Conservation (phyloP, 2,113 vertebrate genomes). For the Marcusenius ussheri region DNA sequence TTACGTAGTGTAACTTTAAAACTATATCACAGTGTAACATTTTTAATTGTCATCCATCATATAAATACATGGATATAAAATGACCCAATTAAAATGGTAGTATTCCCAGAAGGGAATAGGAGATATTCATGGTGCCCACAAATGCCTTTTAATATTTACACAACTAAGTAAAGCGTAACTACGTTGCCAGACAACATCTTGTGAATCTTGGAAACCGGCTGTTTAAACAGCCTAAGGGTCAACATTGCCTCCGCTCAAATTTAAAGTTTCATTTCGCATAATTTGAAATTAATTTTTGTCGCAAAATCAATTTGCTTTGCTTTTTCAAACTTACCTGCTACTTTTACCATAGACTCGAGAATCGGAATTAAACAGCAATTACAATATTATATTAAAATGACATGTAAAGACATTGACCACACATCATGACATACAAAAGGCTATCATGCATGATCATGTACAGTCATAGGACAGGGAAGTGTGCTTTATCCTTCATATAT, state of each 20-base stretch:
- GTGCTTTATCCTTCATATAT: neutral
- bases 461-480: neutral
- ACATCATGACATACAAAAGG: neutral
- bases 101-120: neutral
- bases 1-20: neutral
- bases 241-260: constrained; percentile 39
- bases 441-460: neutral
- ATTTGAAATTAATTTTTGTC: constrained; percentile 19
- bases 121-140: neutral
- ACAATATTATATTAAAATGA: neutral
- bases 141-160: constrained; percentile 43
- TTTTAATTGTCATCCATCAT: neutral
- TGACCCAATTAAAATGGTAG: neutral
- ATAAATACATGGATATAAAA: neutral
- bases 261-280: constrained; percentile 1
- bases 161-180: constrained; percentile 30
- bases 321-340: neutral
- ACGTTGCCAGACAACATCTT: constrained; percentile 63
- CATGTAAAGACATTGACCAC: neutral
- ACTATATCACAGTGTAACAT: neutral
- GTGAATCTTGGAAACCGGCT: constrained; percentile 44
- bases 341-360: neutral
- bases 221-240: constrained; percentile 46
- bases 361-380: neutral
- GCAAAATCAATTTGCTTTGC: neutral